phyloP scores from a whole-genome alignment of 2,113 vertebrate species.

The Eurystomus gularis region DNA sequence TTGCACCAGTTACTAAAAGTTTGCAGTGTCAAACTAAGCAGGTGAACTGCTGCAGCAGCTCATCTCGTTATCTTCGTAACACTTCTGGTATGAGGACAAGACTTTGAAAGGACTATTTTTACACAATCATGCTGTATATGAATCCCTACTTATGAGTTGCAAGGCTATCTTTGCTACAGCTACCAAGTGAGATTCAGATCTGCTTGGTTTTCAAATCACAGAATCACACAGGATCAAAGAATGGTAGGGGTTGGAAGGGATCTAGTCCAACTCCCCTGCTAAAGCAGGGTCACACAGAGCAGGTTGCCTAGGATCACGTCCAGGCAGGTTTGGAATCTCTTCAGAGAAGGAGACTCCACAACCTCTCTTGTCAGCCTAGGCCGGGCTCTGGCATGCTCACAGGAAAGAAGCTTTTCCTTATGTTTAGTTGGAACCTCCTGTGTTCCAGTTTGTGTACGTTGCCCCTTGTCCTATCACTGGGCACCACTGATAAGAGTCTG shows the following conservation, averaged over 20 bases:
- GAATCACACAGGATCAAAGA: neutral
- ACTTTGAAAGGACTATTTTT: neutral
- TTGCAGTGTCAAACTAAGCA: neutral
- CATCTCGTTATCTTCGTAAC: neutral
- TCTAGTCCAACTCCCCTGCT: neutral
- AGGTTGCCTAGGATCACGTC: neutral
- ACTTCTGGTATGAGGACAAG: neutral
- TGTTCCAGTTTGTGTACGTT: neutral
- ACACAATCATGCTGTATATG: neutral
- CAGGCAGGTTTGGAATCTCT: neutral
- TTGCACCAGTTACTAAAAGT: neutral
- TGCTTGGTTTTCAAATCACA: neutral
- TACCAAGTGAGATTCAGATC: neutral
- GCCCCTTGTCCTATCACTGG: neutral
- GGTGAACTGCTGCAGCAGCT: neutral
- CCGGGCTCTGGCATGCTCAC: neutral
- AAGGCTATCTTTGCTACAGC: neutral
- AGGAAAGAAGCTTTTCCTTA: neutral
- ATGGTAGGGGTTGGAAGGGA: neutral
- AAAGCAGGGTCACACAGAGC: neutral
- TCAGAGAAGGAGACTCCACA: neutral
- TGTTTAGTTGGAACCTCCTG: neutral
- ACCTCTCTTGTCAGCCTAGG: neutral
- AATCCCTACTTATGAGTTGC: fast-evolving
- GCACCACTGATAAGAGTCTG: neutral